Conservation (phyloP, 2,797 vertebrate genomes). For the Myripristis murdjan region DNA sequence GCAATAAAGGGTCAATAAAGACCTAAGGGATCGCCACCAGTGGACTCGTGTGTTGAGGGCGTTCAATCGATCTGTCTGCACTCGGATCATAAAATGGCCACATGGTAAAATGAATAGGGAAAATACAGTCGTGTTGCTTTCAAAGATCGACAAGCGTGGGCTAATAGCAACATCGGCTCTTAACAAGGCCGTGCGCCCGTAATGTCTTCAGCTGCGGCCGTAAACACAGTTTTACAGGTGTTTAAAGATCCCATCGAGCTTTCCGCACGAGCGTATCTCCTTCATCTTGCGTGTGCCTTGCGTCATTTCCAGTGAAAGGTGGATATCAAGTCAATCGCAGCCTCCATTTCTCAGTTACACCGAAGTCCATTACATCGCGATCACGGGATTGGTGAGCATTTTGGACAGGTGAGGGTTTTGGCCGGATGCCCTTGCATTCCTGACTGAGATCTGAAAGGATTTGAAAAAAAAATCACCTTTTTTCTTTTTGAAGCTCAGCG, state of each 20-base stretch:
- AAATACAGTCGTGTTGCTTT: conserved; percentile 21
- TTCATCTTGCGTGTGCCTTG: conserved; percentile 33
- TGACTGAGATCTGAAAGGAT: conserved; percentile 47
- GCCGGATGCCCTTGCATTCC: conserved; percentile 36
- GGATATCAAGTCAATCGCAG: conserved; percentile 1
- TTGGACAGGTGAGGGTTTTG: conserved; percentile 51
- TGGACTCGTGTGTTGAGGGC: conserved; percentile 63
- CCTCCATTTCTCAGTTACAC: background rate
- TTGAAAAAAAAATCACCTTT: conserved; percentile 32
- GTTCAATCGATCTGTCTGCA: conserved; percentile 63
- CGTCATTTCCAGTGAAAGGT: conserved; percentile 22
- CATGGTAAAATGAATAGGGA: conserved; percentile 53
- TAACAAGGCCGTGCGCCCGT: conserved; percentile 48
- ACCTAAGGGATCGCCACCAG: conserved; percentile 53
- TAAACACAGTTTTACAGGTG: conserved; percentile 62
- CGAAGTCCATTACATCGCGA: conserved; percentile 10
- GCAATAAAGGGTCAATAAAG: conserved; percentile 70
- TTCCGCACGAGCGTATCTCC: conserved; percentile 20
- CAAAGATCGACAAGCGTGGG: conserved; percentile 53
- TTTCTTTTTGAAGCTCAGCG: conserved; percentile 55
- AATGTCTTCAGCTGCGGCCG: conserved; percentile 44
- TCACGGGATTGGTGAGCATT: background rate
- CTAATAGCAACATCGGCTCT: conserved; percentile 60
- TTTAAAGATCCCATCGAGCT: conserved; percentile 53
- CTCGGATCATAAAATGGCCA: conserved; percentile 71